Evolutionary conservation across 2,113 vertebrate species (phyloP).

Genomic region (Archocentrus centrarchus): DNA sequence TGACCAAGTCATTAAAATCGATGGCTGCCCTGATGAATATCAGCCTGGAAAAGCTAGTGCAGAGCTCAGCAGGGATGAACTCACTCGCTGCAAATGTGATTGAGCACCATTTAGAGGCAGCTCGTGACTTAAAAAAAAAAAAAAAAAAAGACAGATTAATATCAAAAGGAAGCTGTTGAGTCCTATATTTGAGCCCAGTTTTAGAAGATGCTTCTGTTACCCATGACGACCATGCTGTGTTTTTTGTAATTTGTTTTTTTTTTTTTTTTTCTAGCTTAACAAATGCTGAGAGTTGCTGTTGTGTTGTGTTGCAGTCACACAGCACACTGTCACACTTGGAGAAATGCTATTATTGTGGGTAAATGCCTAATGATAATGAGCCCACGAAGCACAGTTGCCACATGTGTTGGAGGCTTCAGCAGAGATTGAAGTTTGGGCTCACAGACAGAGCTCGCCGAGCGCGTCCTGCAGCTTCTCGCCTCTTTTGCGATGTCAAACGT

Average conservation of each 20-base stretch:
- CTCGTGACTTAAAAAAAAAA: not conserved
- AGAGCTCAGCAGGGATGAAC: constrained; percentile 51
- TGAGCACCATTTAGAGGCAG: constrained; percentile 45
- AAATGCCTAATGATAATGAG: not conserved
- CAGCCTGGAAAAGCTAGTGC: constrained; percentile 48
- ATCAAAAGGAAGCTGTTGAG: constrained; percentile 30
- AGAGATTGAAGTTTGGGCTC: constrained; percentile 24
- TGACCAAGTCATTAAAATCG: constrained; percentile 73
- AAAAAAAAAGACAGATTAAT: constrained; percentile 18
- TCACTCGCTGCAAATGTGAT: constrained; percentile 41
- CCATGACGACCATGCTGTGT: not conserved
- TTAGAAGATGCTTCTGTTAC: not conserved
- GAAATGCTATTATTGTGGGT: not conserved
- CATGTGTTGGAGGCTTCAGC: not conserved
- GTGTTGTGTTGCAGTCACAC: not conserved
- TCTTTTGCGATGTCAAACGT: constrained; percentile 42
- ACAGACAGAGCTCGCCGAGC: constrained; percentile 13
- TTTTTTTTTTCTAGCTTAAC: not conserved
- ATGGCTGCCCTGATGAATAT: constrained; percentile 71
- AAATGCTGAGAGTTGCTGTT: not conserved
- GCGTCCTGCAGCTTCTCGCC: constrained; percentile 4
- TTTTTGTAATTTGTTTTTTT: not conserved
- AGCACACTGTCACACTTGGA: not conserved
- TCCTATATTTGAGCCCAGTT: not conserved
- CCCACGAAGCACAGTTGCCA: not conserved